phyloP scores from a whole-genome alignment of 1,140 invertebrate genomes.

The Lineus longissimus region DNA sequence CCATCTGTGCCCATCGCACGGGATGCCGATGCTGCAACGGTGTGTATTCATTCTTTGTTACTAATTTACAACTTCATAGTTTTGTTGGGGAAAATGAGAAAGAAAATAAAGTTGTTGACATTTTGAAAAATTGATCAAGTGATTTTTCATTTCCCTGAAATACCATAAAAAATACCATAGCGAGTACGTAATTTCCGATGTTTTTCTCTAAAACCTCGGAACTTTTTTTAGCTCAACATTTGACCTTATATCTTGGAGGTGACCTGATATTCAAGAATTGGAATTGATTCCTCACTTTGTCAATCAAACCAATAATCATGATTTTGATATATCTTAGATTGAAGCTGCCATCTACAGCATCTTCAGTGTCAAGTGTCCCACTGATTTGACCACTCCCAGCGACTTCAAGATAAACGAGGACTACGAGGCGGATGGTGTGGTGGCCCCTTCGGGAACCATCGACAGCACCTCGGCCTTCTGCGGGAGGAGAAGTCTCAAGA shows the following conservation, averaged over 20 bases:
- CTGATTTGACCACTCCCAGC: constrained; percentile 16
- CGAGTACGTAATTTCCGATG: not conserved
- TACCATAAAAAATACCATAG: not conserved
- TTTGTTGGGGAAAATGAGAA: too few relatives aligned
- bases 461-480: constrained; percentile 32
- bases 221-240: not conserved
- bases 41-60: constrained; percentile 10
- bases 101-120: too few relatives aligned
- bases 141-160: too few relatives aligned
- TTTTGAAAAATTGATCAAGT: too few relatives aligned
- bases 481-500: constrained; percentile 25
- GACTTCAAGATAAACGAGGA: constrained; percentile 16
- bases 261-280: too few relatives aligned
- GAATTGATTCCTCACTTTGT: too few relatives aligned
- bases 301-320: not conserved
- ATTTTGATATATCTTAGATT: constrained; percentile 12
- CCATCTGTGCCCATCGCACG: constrained; percentile 18
- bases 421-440: constrained; percentile 9
- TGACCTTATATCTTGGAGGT: too few relatives aligned
- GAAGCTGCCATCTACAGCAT: constrained; percentile 20
- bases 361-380: constrained; percentile 29
- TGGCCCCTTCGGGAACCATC: constrained; percentile 10
- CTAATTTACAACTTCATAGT: too few relatives aligned
- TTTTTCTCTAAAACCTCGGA: not conserved
- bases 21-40: constrained; percentile 15